phyloP scores from a whole-genome alignment of 2,113 vertebrate genomes.

The Paramisgurnus dabryanus region DNA sequence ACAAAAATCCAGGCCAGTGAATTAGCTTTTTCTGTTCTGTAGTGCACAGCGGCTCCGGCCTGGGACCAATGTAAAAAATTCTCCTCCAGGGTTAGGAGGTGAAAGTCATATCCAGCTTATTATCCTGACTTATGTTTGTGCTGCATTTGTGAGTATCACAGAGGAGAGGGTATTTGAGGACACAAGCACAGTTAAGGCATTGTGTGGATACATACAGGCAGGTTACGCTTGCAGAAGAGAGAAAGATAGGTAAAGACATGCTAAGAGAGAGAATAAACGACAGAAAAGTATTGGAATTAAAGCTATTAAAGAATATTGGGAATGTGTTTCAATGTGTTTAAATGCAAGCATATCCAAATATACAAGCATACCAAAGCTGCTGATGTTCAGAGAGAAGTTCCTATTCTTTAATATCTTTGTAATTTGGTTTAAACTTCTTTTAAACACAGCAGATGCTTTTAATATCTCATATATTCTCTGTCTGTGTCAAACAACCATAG shows the following conservation, averaged over 20 bases:
- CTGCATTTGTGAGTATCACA: slow-evolving; percentile 6
- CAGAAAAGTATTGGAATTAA: too few relatives aligned
- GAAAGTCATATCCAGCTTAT: slow-evolving; percentile 8
- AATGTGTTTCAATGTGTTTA: too few relatives aligned
- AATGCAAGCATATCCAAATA: too few relatives aligned
- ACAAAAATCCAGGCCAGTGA: slow-evolving; percentile 56
- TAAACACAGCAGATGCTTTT: not conserved
- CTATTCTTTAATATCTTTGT: not conserved
- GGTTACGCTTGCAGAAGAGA: too few relatives aligned
- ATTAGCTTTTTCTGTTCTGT: slow-evolving; percentile 47
- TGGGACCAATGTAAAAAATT: slow-evolving; percentile 11
- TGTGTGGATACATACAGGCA: too few relatives aligned
- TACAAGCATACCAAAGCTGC: too few relatives aligned
- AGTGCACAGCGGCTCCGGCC: slow-evolving; percentile 27
- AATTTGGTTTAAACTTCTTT: not conserved
- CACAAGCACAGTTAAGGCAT: not conserved
- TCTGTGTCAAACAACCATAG: too few relatives aligned
- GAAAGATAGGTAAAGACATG: too few relatives aligned
- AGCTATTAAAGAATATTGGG: too few relatives aligned
- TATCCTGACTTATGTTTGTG: slow-evolving; percentile 12
- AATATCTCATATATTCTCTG: too few relatives aligned
- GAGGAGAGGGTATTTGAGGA: not conserved
- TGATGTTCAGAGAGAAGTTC: too few relatives aligned
- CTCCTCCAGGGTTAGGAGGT: slow-evolving; percentile 21
- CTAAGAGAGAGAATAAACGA: too few relatives aligned